phyloP scores from a whole-genome alignment of 2,797 vertebrate species.

The Gambelia wislizenii region DNA sequence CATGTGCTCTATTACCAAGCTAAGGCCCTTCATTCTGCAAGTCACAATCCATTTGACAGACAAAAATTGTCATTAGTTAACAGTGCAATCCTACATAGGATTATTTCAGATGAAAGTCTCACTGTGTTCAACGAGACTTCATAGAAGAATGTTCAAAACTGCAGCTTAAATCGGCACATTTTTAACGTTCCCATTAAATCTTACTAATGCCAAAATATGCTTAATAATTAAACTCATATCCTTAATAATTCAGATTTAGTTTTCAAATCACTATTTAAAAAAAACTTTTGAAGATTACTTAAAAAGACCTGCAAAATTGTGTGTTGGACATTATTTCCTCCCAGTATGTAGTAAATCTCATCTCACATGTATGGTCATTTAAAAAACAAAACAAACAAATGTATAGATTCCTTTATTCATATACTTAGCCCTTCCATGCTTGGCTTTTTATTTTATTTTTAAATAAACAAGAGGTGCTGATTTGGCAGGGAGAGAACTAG shows the following conservation, averaged over 20 bases:
- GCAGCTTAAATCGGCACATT: neutral
- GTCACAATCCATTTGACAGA: neutral
- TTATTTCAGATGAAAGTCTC: neutral
- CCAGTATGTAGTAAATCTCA: neutral
- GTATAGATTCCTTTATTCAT: neutral
- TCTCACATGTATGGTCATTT: neutral
- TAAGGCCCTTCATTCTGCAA: neutral
- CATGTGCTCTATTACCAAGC: too few relatives aligned
- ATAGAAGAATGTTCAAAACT: neutral
- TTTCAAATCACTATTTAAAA: neutral
- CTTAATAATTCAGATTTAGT: neutral
- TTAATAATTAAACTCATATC: neutral
- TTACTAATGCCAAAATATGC: neutral
- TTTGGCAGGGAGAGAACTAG: neutral
- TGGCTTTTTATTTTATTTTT: neutral
- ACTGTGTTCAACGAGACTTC: neutral
- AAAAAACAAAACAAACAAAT: neutral
- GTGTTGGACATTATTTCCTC: neutral
- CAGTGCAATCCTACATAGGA: neutral
- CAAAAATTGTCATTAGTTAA: neutral
- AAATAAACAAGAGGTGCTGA: neutral
- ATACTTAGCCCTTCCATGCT: neutral
- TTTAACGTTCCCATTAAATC: neutral
- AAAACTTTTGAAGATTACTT: neutral
- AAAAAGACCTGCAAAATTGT: neutral